Base-by-base conservation (phyloP, 2,888 invertebrate genomes). In the Drepanosiphum platanoidis region DNA sequence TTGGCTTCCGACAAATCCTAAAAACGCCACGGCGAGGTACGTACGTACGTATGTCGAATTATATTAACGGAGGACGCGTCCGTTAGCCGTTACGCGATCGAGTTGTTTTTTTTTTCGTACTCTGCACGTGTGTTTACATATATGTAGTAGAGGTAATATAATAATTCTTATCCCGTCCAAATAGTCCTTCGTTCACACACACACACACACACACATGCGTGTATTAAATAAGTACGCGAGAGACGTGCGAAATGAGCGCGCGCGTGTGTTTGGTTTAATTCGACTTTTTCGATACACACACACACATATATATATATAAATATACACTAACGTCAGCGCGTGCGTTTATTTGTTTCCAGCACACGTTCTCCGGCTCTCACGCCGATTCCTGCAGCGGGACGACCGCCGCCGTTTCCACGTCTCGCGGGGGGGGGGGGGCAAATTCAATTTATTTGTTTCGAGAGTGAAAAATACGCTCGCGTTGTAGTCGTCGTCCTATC, bases 371-470 rank as follows among this genome's bases (percentile, higher is more conserved):
- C 15, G 52, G 71, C 71, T 70, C 71, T 52, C 81, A 58, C 81
- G 80, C 42, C 30, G 78, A 66, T 66, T 66, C 30, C 64, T n/a
- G 66, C n/a, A 70, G 78, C 22, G 5, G 52, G 18, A 58, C 58
- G 34, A 11, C 75, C 32, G 9, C 36, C 61, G 58, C 77, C 61
- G 58, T 68, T 34, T 18, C n/a, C n/a, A n/a, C 61, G 3, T 39
- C n/a, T 18, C 39, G n/a, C 27, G 39, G 0, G 66, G 2, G 0
- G 27, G 42, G 70, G n/a, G 34, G 79, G 83, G 64, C 64, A 83
- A 83, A 83, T 83, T 83, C 83, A 74, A 83, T 83, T 83, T 83
- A 83, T 83, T 83, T 83, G 83, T 83, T 83, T 83, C 42, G 42
- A 68, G 68, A 66, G 46, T 22, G 83, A 52, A 75, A 83, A 83